Evolutionary conservation across 2,113 vertebrate genomes (phyloP), one percentile per base, ranked within the genome.

Genomic region (Heterocephalus glaber): DNA sequence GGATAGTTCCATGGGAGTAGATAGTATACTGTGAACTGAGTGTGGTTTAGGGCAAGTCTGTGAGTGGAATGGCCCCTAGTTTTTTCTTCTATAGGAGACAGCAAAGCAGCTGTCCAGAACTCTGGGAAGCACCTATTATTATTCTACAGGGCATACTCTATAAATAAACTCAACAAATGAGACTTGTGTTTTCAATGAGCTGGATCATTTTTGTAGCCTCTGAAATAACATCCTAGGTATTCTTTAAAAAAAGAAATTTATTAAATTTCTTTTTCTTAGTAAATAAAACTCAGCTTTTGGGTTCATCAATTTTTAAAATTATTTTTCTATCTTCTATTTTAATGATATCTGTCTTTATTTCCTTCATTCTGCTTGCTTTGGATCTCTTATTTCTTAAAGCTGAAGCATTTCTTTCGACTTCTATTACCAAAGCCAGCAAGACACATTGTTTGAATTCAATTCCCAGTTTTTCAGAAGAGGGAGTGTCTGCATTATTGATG

Each of bases 401-500:
- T 20, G 24, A 58, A 44, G 20, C 49, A 60, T 22, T 79, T 93
- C 26, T 12, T 44, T 92, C 87, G 47, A 81, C 52, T 96, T 96
- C 70, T 89, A 0, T 63, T 87, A 87, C 24, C 22, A 94, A 94
- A 96, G 22, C 41, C 60, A 74, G 68, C 13, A 85, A 60, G 93
- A 94, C 12, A 61, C 47, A 70, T 76, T 90, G 65, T 83, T 86
- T 77, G 38, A 94, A 85, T 65, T 90, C n/a, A 81, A 44, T 80
- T 88, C 28, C 63, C 19, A 54, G 56, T 89, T 89, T 94, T 66
- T 49, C 61, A 54, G 74, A 76, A 86, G 86, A 92, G 80, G 89
- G 41, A 81, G 74, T 88, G 91, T 95, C 82, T 96, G 49, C 58
- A 26, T 85, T 56, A 85, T 20, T 68, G 92, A 90, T 58, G 76